Base-by-base conservation (phyloP, 2,797 vertebrate genomes). In the Parambassis ranga region DNA sequence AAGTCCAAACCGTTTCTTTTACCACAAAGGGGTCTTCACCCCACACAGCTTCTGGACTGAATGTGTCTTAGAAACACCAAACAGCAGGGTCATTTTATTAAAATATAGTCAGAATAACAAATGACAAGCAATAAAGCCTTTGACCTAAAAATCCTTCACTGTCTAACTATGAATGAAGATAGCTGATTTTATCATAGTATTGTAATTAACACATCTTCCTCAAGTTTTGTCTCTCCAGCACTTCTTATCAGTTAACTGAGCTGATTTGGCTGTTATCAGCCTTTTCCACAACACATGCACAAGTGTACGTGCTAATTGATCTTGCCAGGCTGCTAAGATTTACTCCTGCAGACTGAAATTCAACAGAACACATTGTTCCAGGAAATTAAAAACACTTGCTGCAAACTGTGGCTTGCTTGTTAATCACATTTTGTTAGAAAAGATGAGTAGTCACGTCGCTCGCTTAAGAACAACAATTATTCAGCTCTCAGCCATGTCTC, bases 241-340 rank as follows among this genome's bases (percentile, higher is more conserved):
- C 50, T 69, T 58, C 58, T 70, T 76, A 79, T 84, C 81, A 71
- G 74, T 49, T 48, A 51, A 14, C 41, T 13, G 30, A 65, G 46
- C 64, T 75, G 70, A 87, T 81, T 79, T 69, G 76, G 62, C 66
- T 74, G 71, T 77, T 78, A 77, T 87, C 74, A 77, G 72, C 49
- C 63, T 52, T 75, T 72, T 53, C 59, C 60, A 74, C 81, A 76
- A 56, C 74, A 79, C 79, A 72, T 71, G 74, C 53, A 78, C 57
- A 61, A 74, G 76, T 77, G 76, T 64, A 65, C 4, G 56, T 78
- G 84, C 63, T 81, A 82, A 85, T 82, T 81, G 78, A 87, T 81
- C 77, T 68, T 32, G 10, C 22, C 67, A 50, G 75, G 72, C 74
- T 51, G 70, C 65, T 44, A 55, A 57, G 59, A 75, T 79, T 77